These are phyloP conservation scores for Stratiomys singularior DNA, from an alignment of 2,888 invertebrate species.

Conservation along the genomic window DNA sequence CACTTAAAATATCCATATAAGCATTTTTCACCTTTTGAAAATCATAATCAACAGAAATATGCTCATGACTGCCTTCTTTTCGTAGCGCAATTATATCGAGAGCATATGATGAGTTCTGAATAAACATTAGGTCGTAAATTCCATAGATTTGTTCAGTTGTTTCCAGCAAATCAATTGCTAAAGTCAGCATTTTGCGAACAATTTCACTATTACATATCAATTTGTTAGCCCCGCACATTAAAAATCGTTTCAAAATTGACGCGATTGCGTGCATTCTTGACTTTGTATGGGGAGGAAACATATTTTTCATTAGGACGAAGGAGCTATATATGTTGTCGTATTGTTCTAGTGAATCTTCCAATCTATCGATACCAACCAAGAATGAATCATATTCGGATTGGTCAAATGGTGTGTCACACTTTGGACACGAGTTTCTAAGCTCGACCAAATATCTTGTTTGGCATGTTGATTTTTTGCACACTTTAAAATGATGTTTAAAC, in stretches of 20 bases:
- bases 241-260: neutral
- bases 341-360: neutral
- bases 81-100: neutral
- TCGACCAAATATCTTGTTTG: neutral
- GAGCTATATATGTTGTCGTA: neutral
- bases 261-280: neutral
- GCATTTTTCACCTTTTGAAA: neutral
- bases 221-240: neutral
- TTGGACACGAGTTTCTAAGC: neutral
- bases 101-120: neutral
- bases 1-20: too few species aligned
- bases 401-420: neutral
- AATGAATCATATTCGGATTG: neutral
- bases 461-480: neutral
- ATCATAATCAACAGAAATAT: neutral
- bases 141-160: neutral
- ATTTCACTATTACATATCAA: neutral
- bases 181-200: neutral
- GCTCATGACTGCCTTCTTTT: neutral
- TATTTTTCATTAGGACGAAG: neutral
- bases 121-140: neutral
- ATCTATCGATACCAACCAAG: neutral
- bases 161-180: neutral
- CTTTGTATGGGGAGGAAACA: neutral
- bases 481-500: neutral